Evolutionary conservation across 2,113 vertebrate genomes (phyloP).

Genomic region (Bubo scandiacus): DNA sequence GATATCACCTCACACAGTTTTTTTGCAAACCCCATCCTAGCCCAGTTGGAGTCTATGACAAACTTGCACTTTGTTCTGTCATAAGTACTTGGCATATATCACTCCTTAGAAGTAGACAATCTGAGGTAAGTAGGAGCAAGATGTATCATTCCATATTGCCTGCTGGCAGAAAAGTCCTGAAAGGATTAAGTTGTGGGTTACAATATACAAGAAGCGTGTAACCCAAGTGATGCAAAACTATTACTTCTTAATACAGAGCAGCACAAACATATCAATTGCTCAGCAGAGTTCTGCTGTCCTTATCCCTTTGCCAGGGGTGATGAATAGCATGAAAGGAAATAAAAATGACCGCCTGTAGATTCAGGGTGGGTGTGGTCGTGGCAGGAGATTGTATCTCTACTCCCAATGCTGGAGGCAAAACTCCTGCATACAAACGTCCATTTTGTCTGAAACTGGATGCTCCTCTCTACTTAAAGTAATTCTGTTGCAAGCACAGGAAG

Average conservation of each 20-base stretch:
- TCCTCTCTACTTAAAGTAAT: not conserved
- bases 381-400: not conserved
- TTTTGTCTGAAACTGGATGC: not conserved
- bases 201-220: not conserved
- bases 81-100: not conserved
- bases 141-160: rapidly evolving
- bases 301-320: not conserved
- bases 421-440: rapidly evolving
- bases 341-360: not conserved
- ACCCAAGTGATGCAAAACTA: not conserved
- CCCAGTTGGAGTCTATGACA: not conserved
- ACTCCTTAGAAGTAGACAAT: not conserved
- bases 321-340: not conserved
- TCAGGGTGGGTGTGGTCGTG: not conserved
- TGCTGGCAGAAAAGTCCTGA: not conserved
- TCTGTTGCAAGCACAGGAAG: not conserved
- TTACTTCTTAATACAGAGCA: not conserved
- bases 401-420: not conserved
- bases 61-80: not conserved
- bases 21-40: not conserved
- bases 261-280: rapidly evolving
- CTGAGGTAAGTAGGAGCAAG: not conserved
- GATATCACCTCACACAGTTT: not conserved
- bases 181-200: not conserved
- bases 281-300: not conserved